Evolutionary conservation across 2,797 vertebrate genomes (phyloP), one percentile per base, ranked within the genome.

Genomic region (Bradypus variegatus): DNA sequence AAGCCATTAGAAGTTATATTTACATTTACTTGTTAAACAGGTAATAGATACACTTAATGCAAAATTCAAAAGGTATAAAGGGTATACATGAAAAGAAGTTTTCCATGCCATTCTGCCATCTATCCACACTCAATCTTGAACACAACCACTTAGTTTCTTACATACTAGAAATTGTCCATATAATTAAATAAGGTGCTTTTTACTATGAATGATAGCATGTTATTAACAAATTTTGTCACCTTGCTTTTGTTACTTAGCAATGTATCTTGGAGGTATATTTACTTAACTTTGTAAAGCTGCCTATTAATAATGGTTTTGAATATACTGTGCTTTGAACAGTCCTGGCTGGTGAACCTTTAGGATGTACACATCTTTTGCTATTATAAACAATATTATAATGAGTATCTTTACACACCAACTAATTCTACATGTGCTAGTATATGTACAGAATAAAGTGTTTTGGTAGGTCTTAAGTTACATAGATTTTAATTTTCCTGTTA

Each of bases 1-100:
- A 88, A 77, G 76, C 45, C 87, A 77, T 2, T 64, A 48, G 36
- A 91, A 7, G 31, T 65, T 92, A 62, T 21, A 82, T 70, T 62
- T 89, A 89, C 72, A 88, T 64, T 87, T 79, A 89, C 55, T 84
- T 88, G 50, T 81, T 60, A 88, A 91, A 80, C n/a, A 89, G 50
- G 16, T 76, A 83, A 73, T 27, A 73, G 14, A 85, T 41, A 14
- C 38, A 64, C 41, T 86, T 60, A 50, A 21, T n/a, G 27, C 33
- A 90, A 90, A 83, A 78, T 67, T 93, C 41, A 83, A 75, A 91
- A 89, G 76, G n/a, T 70, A 82, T 89, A 62, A 73, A 82, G 25
- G 73, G 2, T 88, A 70, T 62, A 62, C 8, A 60, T 18, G 31
- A 45, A 64, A 85, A 86, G 21, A 76, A 92, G 53, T 72, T 86